Percentiles rank a stretch among this genome's conserved stretches.
Evolutionary conservation across 2,113 vertebrate genomes (phyloP).

Genomic region (Corythornis vintsioides): DNA sequence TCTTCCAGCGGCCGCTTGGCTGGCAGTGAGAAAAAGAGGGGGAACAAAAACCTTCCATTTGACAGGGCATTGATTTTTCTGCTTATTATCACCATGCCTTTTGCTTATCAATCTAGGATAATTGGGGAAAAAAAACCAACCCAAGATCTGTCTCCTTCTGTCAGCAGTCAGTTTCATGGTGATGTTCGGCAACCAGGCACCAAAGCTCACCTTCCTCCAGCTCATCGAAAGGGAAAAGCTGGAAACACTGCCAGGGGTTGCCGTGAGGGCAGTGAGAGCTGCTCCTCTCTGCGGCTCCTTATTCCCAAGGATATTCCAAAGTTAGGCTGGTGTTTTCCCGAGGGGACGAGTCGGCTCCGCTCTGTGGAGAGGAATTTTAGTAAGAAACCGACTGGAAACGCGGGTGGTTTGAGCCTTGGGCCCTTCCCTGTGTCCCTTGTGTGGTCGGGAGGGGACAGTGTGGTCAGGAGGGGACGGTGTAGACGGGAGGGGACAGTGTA

Average conservation of each 20-base stretch:
- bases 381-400: neutral
- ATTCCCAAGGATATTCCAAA: neutral
- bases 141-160: neutral
- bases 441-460: neutral
- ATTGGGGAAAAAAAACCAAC: neutral
- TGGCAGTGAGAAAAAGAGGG: neutral
- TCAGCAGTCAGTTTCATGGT: neutral
- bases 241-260: neutral
- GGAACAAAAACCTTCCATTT: neutral
- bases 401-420: neutral
- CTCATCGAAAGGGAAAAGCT: neutral
- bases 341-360: accelerated
- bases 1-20: neutral
- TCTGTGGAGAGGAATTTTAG: neutral
- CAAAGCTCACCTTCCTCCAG: neutral
- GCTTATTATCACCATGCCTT: neutral
- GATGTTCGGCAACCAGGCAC: neutral
- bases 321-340: neutral
- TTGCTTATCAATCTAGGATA: neutral
- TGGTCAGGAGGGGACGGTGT: no score
- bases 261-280: neutral
- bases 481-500: no score
- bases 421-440: neutral
- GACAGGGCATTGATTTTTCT: neutral
- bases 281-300: neutral